Evolutionary conservation across 2,888 invertebrate species (phyloP), one percentile per base, ranked within the genome.

Genomic region (Metellina segmentata): DNA sequence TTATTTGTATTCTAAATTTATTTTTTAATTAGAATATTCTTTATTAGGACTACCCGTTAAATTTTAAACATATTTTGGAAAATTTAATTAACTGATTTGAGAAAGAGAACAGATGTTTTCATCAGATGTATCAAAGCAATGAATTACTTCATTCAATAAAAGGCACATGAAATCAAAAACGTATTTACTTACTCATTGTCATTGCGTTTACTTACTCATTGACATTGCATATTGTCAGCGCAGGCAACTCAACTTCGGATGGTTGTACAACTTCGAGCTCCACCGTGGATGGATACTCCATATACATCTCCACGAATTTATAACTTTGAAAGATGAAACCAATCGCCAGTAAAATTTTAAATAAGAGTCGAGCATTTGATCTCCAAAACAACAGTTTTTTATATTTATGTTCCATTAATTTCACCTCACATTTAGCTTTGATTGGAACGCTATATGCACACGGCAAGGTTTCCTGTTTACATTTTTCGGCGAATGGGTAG

Each of bases 191-290:
- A 92, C 92, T 92, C 92, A n/a, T 92, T 92, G 4, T 89, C 19
- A 49, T 92, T 92, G 78, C 92, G n/a, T 34, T 34, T 4, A 34
- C 34, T 9, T 7, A 92, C 92, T 92, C 92, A n/a, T 92, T 92
- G 4, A 92, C 19, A 49, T 92, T 92, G 78, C 92, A 92, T 9
- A 92, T 20, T 20, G 92, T 92, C n/a, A 92, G 81, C 20, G 92
- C 92, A 0, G 92, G 92, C 20, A 92, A 16, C 6, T 92, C 92
- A 0, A 92, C n/a, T 69, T 92, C 92, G 4, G 89, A 86, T 16
- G 92, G 92, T 48, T 92, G 89, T 2, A 82, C 77, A 8, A 92
- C 92, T 77, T 92, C 92, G 6, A 92, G 82, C 16, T 92, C 92
- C 2, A 92, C 92, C 7, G 88, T 74, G 1, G 89, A 89, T 0